A percentile compares a stretch with the other conserved stretches of the same genome.
phyloP scores from a whole-genome alignment of 2,113 vertebrate species.

The Hippocampus guttulatus region DNA sequence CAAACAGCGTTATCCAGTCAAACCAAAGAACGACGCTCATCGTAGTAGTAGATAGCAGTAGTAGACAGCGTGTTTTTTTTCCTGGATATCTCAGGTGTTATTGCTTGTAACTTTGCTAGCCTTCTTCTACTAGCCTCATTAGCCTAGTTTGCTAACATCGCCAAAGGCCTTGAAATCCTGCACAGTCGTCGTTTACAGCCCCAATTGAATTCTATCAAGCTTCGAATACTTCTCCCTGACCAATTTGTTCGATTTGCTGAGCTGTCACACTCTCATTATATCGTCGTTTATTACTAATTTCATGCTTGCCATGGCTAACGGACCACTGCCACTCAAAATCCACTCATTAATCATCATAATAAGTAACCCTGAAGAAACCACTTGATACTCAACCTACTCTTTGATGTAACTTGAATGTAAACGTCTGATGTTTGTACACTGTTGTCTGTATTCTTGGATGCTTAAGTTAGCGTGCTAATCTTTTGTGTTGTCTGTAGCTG shows the following conservation, averaged over 20 bases:
- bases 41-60: neutral
- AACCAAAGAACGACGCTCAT: conserved; percentile 3
- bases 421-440: neutral
- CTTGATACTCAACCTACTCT: conserved; percentile 3
- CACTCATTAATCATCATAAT: neutral
- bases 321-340: neutral
- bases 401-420: conserved; percentile 11
- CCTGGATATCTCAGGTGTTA: neutral
- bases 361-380: neutral
- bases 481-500: neutral
- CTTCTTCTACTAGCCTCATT: neutral
- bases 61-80: neutral
- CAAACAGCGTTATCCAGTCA: neutral
- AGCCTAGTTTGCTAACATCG: neutral
- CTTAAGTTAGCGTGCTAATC: neutral
- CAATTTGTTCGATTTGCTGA: neutral
- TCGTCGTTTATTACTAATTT: neutral
- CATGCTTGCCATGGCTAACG: neutral
- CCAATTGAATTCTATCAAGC: neutral
- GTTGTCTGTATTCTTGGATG: neutral
- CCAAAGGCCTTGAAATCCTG: neutral
- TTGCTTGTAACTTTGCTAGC: neutral
- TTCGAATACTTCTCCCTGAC: neutral
- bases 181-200: neutral
- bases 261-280: neutral